Percentiles rank a stretch among this genome's conserved stretches.
Conservation (phyloP, 2,888 invertebrate genomes). For the Leptopilina drosophilae region DNA sequence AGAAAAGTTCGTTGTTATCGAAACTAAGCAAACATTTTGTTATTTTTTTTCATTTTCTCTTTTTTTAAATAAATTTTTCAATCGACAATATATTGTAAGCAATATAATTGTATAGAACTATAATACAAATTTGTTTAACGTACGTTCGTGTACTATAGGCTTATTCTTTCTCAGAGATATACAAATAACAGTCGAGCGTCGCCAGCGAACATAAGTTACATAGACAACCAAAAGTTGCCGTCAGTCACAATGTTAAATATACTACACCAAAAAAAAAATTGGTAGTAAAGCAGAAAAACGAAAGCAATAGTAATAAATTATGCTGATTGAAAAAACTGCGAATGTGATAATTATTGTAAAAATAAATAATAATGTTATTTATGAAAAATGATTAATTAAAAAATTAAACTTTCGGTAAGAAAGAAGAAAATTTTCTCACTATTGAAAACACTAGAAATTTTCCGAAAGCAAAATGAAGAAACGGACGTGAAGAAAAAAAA, state of each 20-base stretch:
- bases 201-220: conserved; percentile 50
- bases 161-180: conserved; percentile 40
- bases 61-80: conserved; percentile 34
- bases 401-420: neutral
- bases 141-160: conserved; percentile 34
- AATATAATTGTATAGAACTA: conserved; percentile 37
- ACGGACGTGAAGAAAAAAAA: conserved; percentile 1
- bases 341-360: neutral
- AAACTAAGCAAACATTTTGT: conserved; percentile 8
- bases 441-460: neutral
- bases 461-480: conserved; percentile 2
- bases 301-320: conserved; percentile 5
- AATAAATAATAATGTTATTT: neutral
- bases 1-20: conserved; percentile 24
- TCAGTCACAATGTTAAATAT: conserved; percentile 46
- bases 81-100: conserved; percentile 35
- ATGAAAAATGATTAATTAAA: conserved; percentile 7
- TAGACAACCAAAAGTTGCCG: conserved; percentile 46
- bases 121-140: conserved; percentile 32
- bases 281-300: conserved; percentile 42
- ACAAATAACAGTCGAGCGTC: conserved; percentile 41
- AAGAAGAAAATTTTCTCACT: neutral
- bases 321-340: neutral
- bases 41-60: too few relatives aligned
- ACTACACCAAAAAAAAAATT: conserved; percentile 39